These are phyloP conservation scores for Luehdorfia chinensis DNA, from an alignment of 1,140 invertebrate genomes.

Conservation along the genomic window DNA sequence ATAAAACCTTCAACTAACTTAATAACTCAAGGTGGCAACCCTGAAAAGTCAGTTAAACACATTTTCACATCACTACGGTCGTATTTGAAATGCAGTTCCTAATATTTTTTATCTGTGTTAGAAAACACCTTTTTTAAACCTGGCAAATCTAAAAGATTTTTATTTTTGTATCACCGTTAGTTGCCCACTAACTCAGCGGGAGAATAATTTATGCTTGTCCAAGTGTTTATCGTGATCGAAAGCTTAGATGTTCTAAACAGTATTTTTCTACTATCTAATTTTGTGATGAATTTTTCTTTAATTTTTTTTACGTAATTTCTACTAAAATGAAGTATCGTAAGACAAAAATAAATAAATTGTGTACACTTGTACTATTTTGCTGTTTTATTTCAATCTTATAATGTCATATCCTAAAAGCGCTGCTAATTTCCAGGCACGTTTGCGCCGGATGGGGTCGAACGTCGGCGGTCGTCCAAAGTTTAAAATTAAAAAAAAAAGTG, in stretches of 20 bases:
- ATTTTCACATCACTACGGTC: neutral
- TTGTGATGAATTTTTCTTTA: slow-evolving; percentile 51
- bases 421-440: no score
- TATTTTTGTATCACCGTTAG: neutral
- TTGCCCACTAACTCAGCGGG: neutral
- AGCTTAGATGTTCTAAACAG: slow-evolving; percentile 38
- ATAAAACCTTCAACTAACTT: no score
- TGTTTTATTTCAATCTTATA: slow-evolving; percentile 35
- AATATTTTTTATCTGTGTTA: slow-evolving; percentile 8
- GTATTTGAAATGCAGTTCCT: slow-evolving; percentile 14
- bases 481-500: no score
- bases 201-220: neutral
- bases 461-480: no score
- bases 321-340: slow-evolving; percentile 58
- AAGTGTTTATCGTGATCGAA: slow-evolving; percentile 10
- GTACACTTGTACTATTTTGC: slow-evolving; percentile 53
- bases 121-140: slow-evolving; percentile 14
- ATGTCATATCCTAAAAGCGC: no score
- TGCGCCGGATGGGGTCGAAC: no score
- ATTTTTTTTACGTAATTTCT: slow-evolving; percentile 60
- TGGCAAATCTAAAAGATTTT: slow-evolving; percentile 10
- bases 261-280: slow-evolving; percentile 70
- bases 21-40: no score
- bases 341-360: slow-evolving; percentile 55
- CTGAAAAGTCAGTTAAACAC: no score